Percentiles rank a stretch among this genome's conserved stretches.
phyloP scores from a whole-genome alignment of 2,113 vertebrate genomes.

The Xiphophorus hellerii region DNA sequence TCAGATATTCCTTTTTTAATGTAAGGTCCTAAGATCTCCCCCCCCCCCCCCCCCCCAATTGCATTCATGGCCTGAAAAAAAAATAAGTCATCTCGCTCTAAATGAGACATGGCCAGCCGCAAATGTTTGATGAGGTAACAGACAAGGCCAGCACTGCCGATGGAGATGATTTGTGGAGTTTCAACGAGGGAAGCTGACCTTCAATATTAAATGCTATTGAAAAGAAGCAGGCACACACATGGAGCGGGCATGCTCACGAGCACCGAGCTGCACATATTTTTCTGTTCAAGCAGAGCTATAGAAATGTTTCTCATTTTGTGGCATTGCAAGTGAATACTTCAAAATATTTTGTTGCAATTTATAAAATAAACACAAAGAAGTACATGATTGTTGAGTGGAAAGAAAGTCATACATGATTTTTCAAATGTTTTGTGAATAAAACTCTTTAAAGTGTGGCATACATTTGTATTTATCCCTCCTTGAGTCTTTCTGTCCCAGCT shows the following conservation, averaged over 20 bases:
- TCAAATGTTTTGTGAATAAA: background rate
- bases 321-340: background rate
- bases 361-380: background rate
- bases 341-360: too few relatives aligned
- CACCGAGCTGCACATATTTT: background rate
- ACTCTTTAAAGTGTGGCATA: background rate
- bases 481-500: background rate
- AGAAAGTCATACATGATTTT: background rate
- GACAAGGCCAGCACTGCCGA: slow-evolving; percentile 36
- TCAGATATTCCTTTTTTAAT: background rate
- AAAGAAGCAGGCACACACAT: background rate
- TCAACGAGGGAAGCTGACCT: slow-evolving; percentile 47
- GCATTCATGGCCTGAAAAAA: background rate
- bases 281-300: too few relatives aligned
- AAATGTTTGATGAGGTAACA: slow-evolving; percentile 26
- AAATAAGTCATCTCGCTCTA: background rate
- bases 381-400: background rate
- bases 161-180: slow-evolving; percentile 58
- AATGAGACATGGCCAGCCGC: slow-evolving; percentile 8
- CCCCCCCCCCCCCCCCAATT: too few relatives aligned
- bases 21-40: background rate
- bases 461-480: background rate
- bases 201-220: slow-evolving; percentile 34
- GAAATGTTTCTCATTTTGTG: background rate
- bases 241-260: background rate